phyloP scores from a whole-genome alignment of 2,113 vertebrate genomes.

The Oenanthe melanoleuca region DNA sequence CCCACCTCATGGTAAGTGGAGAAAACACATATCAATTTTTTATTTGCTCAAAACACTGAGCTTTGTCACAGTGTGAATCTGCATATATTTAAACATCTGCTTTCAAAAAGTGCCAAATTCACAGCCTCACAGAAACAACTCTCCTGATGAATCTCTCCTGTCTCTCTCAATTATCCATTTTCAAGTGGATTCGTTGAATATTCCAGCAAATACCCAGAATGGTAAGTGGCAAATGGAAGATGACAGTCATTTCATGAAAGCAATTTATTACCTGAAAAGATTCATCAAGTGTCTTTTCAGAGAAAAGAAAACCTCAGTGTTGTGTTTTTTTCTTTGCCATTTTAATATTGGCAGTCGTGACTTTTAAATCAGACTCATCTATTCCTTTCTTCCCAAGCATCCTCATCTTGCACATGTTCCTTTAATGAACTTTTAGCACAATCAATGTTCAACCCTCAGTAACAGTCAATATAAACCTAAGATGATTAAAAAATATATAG shows the following conservation, averaged over 20 bases:
- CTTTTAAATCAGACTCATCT: neutral
- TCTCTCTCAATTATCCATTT: neutral
- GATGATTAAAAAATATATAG: constrained; percentile 35
- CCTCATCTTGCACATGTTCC: neutral
- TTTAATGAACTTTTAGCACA: neutral
- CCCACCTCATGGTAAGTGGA: neutral
- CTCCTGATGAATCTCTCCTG: neutral
- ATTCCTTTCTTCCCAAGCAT: neutral
- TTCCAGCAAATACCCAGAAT: neutral
- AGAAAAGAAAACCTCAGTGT: neutral
- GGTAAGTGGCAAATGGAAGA: neutral
- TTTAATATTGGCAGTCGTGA: neutral
- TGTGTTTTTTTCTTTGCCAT: neutral
- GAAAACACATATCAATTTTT: neutral
- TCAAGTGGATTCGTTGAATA: neutral
- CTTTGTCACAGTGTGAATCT: neutral
- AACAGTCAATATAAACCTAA: constrained; percentile 43
- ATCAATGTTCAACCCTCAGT: neutral
- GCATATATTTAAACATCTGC: neutral
- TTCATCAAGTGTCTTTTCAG: neutral
- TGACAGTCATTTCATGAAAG: neutral
- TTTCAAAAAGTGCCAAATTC: neutral
- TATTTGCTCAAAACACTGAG: neutral
- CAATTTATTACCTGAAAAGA: neutral
- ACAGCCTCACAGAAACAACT: neutral